phyloP scores from a whole-genome alignment of 2,113 vertebrate species.

The Candoia aspera region DNA sequence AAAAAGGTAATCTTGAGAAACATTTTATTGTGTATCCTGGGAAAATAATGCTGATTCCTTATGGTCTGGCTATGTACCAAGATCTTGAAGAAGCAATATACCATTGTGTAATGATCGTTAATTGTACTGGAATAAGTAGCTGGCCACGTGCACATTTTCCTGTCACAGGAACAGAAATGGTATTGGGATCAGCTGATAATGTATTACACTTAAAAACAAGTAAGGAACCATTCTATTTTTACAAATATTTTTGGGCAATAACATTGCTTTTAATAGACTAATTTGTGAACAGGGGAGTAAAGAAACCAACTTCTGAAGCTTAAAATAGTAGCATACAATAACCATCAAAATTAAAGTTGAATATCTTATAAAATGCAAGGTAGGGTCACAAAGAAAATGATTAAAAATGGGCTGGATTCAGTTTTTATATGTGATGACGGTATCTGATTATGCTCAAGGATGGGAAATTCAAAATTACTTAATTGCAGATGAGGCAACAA shows the following conservation, averaged over 20 bases:
- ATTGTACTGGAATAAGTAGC: slow-evolving; percentile 28
- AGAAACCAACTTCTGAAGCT: not conserved
- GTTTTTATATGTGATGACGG: not conserved
- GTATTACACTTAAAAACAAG: slow-evolving; percentile 36
- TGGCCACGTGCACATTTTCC: slow-evolving; percentile 10
- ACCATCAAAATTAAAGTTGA: not conserved
- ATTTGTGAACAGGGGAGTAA: not conserved
- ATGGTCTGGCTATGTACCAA: slow-evolving; percentile 21
- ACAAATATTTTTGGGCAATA: not conserved
- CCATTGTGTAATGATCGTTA: slow-evolving; percentile 18
- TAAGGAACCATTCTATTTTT: slow-evolving; percentile 13
- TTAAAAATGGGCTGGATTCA: not conserved
- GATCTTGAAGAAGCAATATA: slow-evolving; percentile 30
- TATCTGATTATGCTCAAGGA: not conserved
- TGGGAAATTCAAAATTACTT: not conserved
- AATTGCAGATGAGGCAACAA: not conserved
- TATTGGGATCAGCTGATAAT: not conserved
- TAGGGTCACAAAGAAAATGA: not conserved
- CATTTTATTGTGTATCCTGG: slow-evolving; percentile 52
- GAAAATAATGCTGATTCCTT: slow-evolving; percentile 44
- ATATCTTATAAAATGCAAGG: not conserved
- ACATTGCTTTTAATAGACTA: not conserved
- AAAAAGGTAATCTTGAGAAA: slow-evolving; percentile 14
- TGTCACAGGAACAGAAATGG: slow-evolving; percentile 34
- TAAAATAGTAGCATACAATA: not conserved